Evolutionary conservation across 1,140 invertebrate genomes (phyloP), one percentile per base, ranked within the genome.

Genomic region (Pectinophora gossypiella): DNA sequence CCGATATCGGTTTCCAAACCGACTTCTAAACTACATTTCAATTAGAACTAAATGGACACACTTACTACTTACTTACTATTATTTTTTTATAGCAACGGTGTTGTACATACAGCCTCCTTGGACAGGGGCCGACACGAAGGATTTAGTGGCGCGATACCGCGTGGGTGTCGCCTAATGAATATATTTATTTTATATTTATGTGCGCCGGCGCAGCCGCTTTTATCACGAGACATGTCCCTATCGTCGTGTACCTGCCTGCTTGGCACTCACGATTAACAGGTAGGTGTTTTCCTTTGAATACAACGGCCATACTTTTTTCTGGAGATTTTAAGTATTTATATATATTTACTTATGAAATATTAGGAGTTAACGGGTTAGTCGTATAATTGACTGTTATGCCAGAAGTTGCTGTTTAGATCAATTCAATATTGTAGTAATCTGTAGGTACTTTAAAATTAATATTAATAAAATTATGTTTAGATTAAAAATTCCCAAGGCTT

Each of bases 101-200:
- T 40, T 13, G 19, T 38, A 49, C 20, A 40, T 22, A 49, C 35
- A 40, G 48, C 47, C 36, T 40, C 36, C 36, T 40, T 40, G 65
- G 77, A 79, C 76, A 76, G 72, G 59, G 71, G 72, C 66, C 74
- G 76, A 80, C 75, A 59, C 62, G 64, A 56, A 82, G 78, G 80
- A 86, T 86, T 85, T 85, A 85, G 72, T 81, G 73, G 59, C 71
- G 59, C 72, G 78, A 82, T 82, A 80, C 54, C 54, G 74, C 70
- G 82, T 84, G 74, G 80, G 83, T 81, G 80, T 84, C 74, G 72
- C 72, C 78, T 86, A 86, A 86, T 86, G 83, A 86, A 84, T 82
- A 86, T 84, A 85, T 81, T 85, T 85, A 85, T 81, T 85, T n/a
- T n/a, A n/a, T 83, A 69, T 72, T 77, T 54, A 56, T 58, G 64